Evolutionary conservation across 2,797 vertebrate genomes (phyloP).

Genomic region (Labroides dimidiatus): DNA sequence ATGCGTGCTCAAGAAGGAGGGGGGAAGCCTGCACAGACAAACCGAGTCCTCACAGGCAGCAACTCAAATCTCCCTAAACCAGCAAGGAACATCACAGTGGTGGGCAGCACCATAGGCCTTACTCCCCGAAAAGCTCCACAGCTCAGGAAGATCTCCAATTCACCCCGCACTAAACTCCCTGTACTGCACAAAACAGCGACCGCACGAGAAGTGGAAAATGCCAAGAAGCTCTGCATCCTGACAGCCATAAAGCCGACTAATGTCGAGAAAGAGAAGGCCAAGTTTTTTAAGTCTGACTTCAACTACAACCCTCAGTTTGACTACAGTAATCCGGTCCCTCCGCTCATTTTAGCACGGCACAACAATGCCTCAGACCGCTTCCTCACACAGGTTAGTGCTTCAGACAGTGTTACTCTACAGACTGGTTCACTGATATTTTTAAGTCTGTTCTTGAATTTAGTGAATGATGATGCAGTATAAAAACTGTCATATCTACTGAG

Average conservation of each 20-base stretch:
- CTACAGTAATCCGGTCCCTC: constrained; percentile 87
- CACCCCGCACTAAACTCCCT: constrained; percentile 76
- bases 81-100: constrained; percentile 67
- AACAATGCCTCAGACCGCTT: constrained; percentile 89
- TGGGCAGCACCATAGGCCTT: constrained; percentile 77
- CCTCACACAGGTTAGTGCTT: constrained; percentile 89
- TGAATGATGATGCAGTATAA: no score
- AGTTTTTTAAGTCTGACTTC: constrained; percentile 91
- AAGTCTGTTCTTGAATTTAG: no score
- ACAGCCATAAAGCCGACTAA: constrained; percentile 94
- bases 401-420: no score
- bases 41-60: constrained; percentile 55
- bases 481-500: no score
- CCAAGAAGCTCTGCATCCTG: constrained; percentile 88
- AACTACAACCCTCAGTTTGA: constrained; percentile 94
- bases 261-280: constrained; percentile 90
- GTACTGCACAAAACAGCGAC: constrained; percentile 68
- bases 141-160: constrained; percentile 54
- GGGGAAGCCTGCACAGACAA: constrained; percentile 66
- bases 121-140: constrained; percentile 69
- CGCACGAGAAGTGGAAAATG: constrained; percentile 77
- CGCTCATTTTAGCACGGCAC: constrained; percentile 85
- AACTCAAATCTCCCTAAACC: constrained; percentile 64
- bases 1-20: constrained; percentile 51
- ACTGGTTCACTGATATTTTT: no score